Conservation (phyloP, 2,888 invertebrate genomes). For the Margaritifera margaritifera region DNA sequence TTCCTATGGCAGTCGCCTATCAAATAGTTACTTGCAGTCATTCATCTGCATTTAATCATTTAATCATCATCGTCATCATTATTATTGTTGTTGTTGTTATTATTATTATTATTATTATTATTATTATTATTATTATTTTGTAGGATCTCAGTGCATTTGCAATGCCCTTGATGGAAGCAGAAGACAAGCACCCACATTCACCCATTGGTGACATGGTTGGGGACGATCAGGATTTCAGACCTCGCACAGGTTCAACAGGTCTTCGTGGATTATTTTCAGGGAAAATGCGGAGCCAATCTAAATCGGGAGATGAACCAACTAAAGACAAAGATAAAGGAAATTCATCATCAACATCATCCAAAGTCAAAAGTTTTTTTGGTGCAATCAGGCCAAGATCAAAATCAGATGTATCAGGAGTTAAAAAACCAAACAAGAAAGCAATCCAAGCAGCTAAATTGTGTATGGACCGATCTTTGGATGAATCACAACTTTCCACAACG, state of each 20-base stretch:
- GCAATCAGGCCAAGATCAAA: slow-evolving; percentile 67
- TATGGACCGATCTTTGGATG: slow-evolving; percentile 62
- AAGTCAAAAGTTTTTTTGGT: slow-evolving; percentile 67
- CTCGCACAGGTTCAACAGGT: slow-evolving; percentile 62
- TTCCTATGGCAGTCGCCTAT: too few species aligned
- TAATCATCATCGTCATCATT: too few species aligned
- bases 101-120: not conserved
- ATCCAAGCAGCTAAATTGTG: slow-evolving; percentile 30
- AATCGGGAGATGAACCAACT: slow-evolving; percentile 55
- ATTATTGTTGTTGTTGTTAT: not conserved
- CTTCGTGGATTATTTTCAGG: slow-evolving; percentile 52
- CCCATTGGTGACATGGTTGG: slow-evolving; percentile 39
- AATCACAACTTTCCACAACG: slow-evolving; percentile 42
- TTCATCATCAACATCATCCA: slow-evolving; percentile 56
- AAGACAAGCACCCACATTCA: slow-evolving; percentile 21
- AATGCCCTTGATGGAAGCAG: slow-evolving; percentile 63
- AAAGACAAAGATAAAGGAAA: slow-evolving; percentile 33
- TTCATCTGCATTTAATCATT: too few species aligned
- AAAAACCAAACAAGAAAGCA: slow-evolving; percentile 60
- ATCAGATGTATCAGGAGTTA: slow-evolving; percentile 66
- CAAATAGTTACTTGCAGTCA: too few species aligned
- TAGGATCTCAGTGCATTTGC: slow-evolving; percentile 71
- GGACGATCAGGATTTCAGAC: slow-evolving; percentile 58
- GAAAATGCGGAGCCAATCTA: slow-evolving; percentile 56
- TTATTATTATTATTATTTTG: slow-evolving; percentile 20